Conservation (phyloP, 2,113 vertebrate genomes). For the Coryphaenoides rupestris region DNA sequence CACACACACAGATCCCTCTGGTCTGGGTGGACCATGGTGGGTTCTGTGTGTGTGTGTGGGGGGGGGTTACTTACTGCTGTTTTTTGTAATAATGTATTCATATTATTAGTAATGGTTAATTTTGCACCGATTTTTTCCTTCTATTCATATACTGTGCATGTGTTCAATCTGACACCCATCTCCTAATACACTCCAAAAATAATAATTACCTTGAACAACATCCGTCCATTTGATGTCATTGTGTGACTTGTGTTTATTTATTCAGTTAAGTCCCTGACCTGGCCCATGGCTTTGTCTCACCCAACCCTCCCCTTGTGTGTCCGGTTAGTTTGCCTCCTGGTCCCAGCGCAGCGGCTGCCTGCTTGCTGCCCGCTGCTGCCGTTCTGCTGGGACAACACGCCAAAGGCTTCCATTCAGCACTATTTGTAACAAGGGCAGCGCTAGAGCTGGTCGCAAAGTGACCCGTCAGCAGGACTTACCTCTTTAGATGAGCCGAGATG, state of each 20-base stretch:
- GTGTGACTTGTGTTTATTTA: too few species aligned
- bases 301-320: not conserved
- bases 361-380: too few species aligned
- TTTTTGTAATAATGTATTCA: not conserved
- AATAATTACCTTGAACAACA: too few species aligned
- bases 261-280: not conserved
- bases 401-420: conserved; percentile 35
- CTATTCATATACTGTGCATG: too few species aligned
- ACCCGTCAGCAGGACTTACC: conserved; percentile 58
- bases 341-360: conserved; percentile 47
- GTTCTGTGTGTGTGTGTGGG: not conserved
- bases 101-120: not conserved
- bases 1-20: too few species aligned
- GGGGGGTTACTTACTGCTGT: not conserved
- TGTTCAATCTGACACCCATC: too few species aligned
- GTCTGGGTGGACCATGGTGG: not conserved
- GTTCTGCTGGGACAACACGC: conserved; percentile 49
- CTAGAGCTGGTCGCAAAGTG: conserved; percentile 27
- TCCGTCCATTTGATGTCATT: too few species aligned
- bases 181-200: too few species aligned
- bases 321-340: conserved; percentile 2
- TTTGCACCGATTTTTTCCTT: too few species aligned
- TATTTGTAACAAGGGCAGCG: conserved; percentile 47
- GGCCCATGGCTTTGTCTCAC: not conserved
- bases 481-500: conserved; percentile 49